These are phyloP conservation scores for Cerastis leucographa DNA, from an alignment of 2,888 invertebrate genomes.

Conservation along the genomic window DNA sequence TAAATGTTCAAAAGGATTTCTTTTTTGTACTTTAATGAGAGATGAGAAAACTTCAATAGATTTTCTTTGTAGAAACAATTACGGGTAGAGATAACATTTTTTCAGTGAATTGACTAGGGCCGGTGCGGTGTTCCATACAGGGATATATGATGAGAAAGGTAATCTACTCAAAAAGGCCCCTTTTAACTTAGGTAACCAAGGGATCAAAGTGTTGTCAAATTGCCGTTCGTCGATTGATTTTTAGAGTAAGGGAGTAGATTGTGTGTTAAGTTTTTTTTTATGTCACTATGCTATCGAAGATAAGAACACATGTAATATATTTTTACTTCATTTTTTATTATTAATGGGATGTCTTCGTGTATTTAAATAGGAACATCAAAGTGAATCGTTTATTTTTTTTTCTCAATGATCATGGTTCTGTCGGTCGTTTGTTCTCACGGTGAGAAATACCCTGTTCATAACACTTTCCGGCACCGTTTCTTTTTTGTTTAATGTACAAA, in stretches of 20 bases:
- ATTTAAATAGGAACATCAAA: conserved; percentile 44
- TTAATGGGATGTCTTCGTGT: conserved; percentile 27
- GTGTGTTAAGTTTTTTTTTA: conserved; percentile 9
- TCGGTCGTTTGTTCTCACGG: neutral
- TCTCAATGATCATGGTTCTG: conserved; percentile 2
- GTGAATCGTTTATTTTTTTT: conserved; percentile 19
- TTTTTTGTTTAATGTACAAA: neutral
- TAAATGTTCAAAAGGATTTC: conserved; percentile 29
- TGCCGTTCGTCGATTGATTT: conserved; percentile 15
- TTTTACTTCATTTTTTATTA: conserved; percentile 17
- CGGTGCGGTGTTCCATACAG: conserved; percentile 5
- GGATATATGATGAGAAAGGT: conserved; percentile 12
- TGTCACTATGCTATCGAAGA: neutral
- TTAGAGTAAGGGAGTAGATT: neutral
- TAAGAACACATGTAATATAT: neutral
- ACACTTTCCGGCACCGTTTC: conserved; percentile 3
- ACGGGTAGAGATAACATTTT: conserved; percentile 18
- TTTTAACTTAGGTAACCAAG: conserved; percentile 17
- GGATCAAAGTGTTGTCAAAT: conserved; percentile 46
- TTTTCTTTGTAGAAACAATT: conserved; percentile 41
- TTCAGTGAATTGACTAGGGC: conserved; percentile 31
- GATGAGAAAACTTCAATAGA: conserved; percentile 19
- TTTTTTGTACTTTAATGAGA: conserved; percentile 23
- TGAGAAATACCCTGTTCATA: neutral
- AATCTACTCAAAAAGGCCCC: neutral